phyloP scores from a whole-genome alignment of 2,113 vertebrate genomes.

The Solea senegalensis region DNA sequence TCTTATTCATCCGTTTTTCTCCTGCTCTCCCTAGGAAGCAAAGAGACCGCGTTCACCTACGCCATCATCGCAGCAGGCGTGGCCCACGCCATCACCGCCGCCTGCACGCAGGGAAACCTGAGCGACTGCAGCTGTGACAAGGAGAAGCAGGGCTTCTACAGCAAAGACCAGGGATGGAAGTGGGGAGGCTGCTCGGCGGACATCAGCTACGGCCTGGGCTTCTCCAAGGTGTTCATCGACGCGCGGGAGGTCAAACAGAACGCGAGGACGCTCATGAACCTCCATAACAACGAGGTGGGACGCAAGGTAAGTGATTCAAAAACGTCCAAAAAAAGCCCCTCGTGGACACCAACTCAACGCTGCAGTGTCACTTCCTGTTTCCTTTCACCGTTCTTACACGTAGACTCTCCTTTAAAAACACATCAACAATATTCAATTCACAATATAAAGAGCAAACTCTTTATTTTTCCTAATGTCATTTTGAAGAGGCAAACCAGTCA shows the following conservation, averaged over 20 bases:
- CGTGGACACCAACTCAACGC: too few species aligned
- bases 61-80: constrained; percentile 96
- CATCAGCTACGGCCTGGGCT: constrained; percentile 93
- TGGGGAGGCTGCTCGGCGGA: constrained; percentile 99
- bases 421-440: too few species aligned
- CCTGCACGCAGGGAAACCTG: constrained; percentile 96
- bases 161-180: constrained; percentile 94
- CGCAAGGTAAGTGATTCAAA: constrained; percentile 87
- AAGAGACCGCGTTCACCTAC: constrained; percentile 95
- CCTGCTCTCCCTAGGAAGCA: constrained; percentile 83
- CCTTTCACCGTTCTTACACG: too few species aligned
- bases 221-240: constrained; percentile 97
- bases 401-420: too few species aligned
- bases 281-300: constrained; percentile 97
- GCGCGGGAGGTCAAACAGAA: constrained; percentile 97
- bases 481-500: too few species aligned
- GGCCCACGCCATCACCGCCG: constrained; percentile 93
- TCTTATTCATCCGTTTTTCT: constrained; percentile 30
- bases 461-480: too few species aligned
- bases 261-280: constrained; percentile 95
- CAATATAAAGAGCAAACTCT: too few species aligned
- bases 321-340: too few species aligned
- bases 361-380: too few species aligned
- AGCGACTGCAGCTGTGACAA: constrained; percentile 97
- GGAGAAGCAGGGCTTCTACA: constrained; percentile 97